A percentile compares a stretch with the other conserved stretches of the same genome.
phyloP scores from a whole-genome alignment of 2,113 vertebrate species.

The Nibea albiflora region DNA sequence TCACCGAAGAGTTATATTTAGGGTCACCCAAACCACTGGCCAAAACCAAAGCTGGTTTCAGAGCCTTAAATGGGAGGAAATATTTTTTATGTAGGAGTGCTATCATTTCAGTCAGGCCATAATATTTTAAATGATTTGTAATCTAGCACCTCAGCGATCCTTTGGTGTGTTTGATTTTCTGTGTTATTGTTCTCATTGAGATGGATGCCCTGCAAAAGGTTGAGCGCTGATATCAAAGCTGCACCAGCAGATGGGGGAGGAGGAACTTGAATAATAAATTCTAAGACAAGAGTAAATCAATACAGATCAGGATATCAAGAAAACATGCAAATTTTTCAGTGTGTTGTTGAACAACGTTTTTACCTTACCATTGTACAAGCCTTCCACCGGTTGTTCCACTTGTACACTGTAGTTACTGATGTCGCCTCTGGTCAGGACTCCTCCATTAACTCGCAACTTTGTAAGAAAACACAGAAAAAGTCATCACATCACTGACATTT shows the following conservation, averaged over 20 bases:
- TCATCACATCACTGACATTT: not conserved
- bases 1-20: slow-evolving; percentile 79
- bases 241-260: slow-evolving; percentile 88
- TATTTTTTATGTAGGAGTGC: not conserved
- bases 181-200: slow-evolving; percentile 81
- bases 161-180: slow-evolving; percentile 82
- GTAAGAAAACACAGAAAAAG: not conserved
- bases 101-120: not conserved
- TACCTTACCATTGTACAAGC: slow-evolving; percentile 88
- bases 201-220: slow-evolving; percentile 88
- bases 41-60: slow-evolving; percentile 86
- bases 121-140: not conserved
- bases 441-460: slow-evolving; percentile 86
- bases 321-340: not conserved
- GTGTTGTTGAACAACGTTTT: not conserved
- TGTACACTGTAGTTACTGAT: slow-evolving; percentile 87
- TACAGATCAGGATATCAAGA: not conserved
- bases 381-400: slow-evolving; percentile 84
- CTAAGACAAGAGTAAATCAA: slow-evolving; percentile 65
- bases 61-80: slow-evolving; percentile 75
- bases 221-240: slow-evolving; percentile 87
- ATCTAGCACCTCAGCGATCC: slow-evolving; percentile 86
- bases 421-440: slow-evolving; percentile 88
- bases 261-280: slow-evolving; percentile 87
- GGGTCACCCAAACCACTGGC: slow-evolving; percentile 86